Percentiles rank a stretch among this genome's conserved stretches.
These are phyloP conservation scores for Brachypalpus laphriformis DNA, from an alignment of 2,888 invertebrate species.

Conservation along the genomic window DNA sequence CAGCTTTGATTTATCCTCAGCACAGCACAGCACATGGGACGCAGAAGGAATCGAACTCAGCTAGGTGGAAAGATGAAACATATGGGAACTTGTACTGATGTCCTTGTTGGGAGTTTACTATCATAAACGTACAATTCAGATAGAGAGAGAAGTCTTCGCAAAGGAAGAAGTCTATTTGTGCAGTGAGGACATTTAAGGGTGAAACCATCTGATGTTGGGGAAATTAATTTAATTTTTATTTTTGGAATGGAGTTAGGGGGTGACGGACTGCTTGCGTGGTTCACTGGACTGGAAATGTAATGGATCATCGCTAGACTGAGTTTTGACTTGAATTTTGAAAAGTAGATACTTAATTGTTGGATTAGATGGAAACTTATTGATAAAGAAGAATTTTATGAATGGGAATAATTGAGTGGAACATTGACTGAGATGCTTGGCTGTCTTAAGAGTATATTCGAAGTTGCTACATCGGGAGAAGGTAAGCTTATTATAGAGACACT, in stretches of 20 bases:
- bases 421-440: too few relatives aligned
- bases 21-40: too few relatives aligned
- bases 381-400: too few relatives aligned
- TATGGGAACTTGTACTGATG: conserved; percentile 26
- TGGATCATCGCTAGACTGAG: neutral
- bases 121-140: conserved; percentile 8
- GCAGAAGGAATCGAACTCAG: neutral
- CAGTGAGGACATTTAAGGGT: neutral
- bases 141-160: neutral
- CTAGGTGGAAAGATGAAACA: conserved; percentile 18
- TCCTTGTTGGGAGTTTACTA: conserved; percentile 27
- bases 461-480: too few relatives aligned
- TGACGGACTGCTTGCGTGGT: neutral
- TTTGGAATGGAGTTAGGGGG: neutral
- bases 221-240: conserved; percentile 8
- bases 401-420: too few relatives aligned
- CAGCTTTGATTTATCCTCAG: conserved; percentile 24
- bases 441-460: too few relatives aligned
- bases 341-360: neutral
- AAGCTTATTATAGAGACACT: too few relatives aligned
- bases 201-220: neutral
- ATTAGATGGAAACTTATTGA: neutral
- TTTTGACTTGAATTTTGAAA: neutral
- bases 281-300: neutral
- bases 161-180: neutral